Percentiles rank a stretch among this genome's conserved stretches.
Conservation (phyloP, 2,113 vertebrate species). For the Numida meleagris region DNA sequence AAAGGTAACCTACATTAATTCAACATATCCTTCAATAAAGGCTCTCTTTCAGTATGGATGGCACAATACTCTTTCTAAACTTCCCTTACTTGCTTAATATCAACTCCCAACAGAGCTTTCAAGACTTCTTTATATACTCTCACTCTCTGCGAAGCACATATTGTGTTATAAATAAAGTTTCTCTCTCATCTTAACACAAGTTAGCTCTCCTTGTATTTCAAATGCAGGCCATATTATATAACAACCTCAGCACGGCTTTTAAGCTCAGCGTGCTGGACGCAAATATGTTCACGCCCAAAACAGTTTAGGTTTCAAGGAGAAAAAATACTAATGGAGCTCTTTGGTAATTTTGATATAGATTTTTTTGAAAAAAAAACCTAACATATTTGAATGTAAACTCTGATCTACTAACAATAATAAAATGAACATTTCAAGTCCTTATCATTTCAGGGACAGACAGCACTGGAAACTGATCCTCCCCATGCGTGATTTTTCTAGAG, state of each 20-base stretch:
- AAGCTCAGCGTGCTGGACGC: not conserved
- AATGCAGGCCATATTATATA: not conserved
- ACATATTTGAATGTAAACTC: not conserved
- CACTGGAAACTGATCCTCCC: not conserved
- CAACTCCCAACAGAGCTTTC: not conserved
- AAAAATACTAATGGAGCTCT: not conserved
- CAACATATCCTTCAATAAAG: not conserved
- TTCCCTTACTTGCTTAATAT: not conserved
- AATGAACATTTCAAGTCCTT: not conserved
- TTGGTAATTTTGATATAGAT: rapidly evolving
- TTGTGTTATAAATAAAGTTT: not conserved
- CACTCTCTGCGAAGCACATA: not conserved
- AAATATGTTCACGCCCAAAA: not conserved
- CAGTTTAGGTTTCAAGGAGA: not conserved
- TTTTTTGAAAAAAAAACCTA: too few relatives aligned
- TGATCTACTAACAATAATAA: not conserved
- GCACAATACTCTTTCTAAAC: not conserved
- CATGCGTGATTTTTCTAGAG: not conserved
- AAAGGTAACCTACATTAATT: not conserved
- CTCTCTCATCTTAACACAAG: not conserved
- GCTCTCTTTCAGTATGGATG: not conserved
- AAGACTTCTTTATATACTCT: not conserved
- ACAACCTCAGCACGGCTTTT: not conserved
- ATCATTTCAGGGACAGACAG: not conserved
- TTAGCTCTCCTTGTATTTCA: not conserved